Evolutionary conservation across 2,113 vertebrate genomes (phyloP).

Genomic region (Zosterops hypoxanthus): DNA sequence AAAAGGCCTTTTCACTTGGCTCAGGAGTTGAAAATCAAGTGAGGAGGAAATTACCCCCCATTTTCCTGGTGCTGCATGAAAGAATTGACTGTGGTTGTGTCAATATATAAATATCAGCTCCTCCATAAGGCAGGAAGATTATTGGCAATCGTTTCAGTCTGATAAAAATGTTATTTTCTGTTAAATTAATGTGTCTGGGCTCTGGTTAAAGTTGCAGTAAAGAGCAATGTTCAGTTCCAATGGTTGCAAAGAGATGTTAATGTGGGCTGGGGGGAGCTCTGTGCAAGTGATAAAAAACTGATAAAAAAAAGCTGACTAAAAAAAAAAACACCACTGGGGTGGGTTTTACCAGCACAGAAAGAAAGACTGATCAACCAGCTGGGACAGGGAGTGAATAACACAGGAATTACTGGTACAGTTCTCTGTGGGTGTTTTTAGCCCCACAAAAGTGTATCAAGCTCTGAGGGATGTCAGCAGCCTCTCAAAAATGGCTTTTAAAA

Average conservation of each 20-base stretch:
- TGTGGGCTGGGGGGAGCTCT: neutral
- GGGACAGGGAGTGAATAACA: neutral
- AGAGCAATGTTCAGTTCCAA: neutral
- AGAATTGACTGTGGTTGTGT: neutral
- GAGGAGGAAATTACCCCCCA: neutral
- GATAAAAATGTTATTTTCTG: neutral
- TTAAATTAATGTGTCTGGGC: neutral
- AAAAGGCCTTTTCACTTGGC: neutral
- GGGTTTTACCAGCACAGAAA: neutral
- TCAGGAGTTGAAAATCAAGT: neutral
- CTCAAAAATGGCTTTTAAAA: neutral
- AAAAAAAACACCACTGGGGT: neutral
- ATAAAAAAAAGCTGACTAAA: neutral
- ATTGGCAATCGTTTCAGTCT: neutral
- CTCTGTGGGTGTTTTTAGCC: neutral
- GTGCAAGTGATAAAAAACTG: neutral
- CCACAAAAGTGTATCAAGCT: neutral
- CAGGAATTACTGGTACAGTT: neutral
- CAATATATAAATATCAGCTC: neutral
- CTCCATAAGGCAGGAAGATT: neutral
- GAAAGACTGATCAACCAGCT: neutral
- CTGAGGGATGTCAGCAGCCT: neutral
- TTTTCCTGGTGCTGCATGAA: neutral
- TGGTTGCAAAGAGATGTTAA: neutral
- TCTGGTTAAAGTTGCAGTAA: neutral